Conservation (phyloP, 1,140 invertebrate genomes). For the Brachionus asplanchnoidis region DNA sequence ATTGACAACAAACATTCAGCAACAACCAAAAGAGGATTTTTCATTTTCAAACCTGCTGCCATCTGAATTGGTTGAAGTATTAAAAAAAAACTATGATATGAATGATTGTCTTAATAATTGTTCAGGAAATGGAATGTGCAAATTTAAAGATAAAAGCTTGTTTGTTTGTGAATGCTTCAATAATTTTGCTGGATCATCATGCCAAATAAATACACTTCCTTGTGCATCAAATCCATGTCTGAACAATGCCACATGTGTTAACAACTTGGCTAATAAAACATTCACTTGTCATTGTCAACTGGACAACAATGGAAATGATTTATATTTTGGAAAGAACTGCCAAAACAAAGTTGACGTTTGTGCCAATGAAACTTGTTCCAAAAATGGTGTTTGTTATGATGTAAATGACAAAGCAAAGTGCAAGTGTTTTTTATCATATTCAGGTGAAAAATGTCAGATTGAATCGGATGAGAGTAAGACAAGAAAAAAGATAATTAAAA, state of each 20-base stretch:
- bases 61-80: not conserved
- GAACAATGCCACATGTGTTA: not conserved
- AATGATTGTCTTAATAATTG: not conserved
- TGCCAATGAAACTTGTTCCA: conserved; percentile 9
- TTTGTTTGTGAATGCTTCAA: not conserved
- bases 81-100: not conserved
- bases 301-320: not conserved
- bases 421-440: not conserved
- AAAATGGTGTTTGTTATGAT: not conserved
- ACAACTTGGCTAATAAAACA: not conserved
- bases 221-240: conserved; percentile 6
- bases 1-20: not conserved
- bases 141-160: not conserved
- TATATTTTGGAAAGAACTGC: not conserved
- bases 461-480: not conserved
- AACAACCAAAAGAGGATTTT: not conserved
- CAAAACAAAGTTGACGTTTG: conserved; percentile 29
- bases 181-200: not conserved
- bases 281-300: not conserved
- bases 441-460: conserved; percentile 5
- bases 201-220: not conserved
- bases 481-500: not conserved
- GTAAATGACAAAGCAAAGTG: not conserved
- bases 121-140: not conserved
- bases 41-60: not conserved